Evolutionary conservation across 1,140 invertebrate species (phyloP), one percentile per base, ranked within the genome.

Genomic region (Anthonomus grandis): DNA sequence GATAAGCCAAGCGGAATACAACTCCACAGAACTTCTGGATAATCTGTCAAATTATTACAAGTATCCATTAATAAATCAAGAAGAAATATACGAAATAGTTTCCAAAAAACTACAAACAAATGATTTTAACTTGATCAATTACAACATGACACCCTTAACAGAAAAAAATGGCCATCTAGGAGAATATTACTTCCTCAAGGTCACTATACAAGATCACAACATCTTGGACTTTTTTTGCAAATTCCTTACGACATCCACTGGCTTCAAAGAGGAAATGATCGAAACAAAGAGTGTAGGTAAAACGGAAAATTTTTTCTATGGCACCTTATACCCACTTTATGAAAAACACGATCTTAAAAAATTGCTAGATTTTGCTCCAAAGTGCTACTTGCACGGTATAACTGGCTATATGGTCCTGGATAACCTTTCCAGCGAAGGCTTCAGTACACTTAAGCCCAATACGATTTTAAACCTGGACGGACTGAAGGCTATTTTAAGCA

Each of bases 271-370:
- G 12, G 5, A n/a, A n/a, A n/a, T 46, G 3, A n/a, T 46, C 12
- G 23, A 46, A 23, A 21, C 2, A 23, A 41, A n/a, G n/a, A n/a
- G 51, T 2, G 0, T 23, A 18, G 39, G 23, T 0, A 34, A 46
- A 36, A 54, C 31, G 25, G 51, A 54, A 45, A 21, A 42, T 15
- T 54, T 54, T 19, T 54, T 54, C 19, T 54, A 54, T 15, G 22
- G 18, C 3, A 45, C n/a, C 5, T 22, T 54, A 9, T 18, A n/a
- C 15, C 24, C 38, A 9, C 19, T 44, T n/a, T 54, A 22, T 24
- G 9, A n/a, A 27, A 15, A 36, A 31, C 25, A 44, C 19, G 25
- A 25, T 10, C 17, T 54, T 13, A 12, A 54, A 21, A 23, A 17
- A 3, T 21, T 54, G 15, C 22, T 54, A 12, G 42, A 44, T 27